These are phyloP conservation scores for Podarcis muralis DNA, from an alignment of 2,113 vertebrate genomes.

Conservation along the genomic window DNA sequence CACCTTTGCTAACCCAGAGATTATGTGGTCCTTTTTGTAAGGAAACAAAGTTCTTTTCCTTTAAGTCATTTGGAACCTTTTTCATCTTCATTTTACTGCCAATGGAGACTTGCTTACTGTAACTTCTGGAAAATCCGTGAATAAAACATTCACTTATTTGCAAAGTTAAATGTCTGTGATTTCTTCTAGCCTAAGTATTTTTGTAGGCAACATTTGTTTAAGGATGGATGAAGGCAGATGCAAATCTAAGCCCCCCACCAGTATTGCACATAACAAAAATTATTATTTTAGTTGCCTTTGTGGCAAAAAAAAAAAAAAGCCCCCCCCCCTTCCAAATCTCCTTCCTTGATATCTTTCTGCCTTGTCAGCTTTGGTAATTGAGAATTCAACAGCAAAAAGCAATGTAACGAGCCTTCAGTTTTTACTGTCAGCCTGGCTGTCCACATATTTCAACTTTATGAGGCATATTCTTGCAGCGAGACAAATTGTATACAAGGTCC, in stretches of 20 bases:
- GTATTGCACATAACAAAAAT: neutral
- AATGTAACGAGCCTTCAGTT: neutral
- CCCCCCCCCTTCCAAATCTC: neutral
- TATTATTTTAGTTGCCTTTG: neutral
- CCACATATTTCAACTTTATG: constrained; percentile 14
- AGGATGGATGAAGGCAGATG: too few relatives aligned
- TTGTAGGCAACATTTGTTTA: too few relatives aligned
- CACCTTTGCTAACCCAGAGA: too few relatives aligned
- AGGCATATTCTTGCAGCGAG: neutral
- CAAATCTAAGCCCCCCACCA: neutral
- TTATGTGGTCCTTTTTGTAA: too few relatives aligned
- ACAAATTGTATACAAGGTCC: neutral
- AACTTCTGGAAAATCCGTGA: too few relatives aligned
- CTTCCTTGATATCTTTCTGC: constrained; percentile 3
- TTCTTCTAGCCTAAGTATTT: too few relatives aligned
- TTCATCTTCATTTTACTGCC: too few relatives aligned
- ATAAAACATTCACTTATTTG: too few relatives aligned
- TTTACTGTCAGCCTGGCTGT: neutral
- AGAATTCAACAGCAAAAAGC: neutral
- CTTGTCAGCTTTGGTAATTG: neutral
- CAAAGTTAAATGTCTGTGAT: too few relatives aligned
- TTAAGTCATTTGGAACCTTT: too few relatives aligned
- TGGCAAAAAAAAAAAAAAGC: neutral
- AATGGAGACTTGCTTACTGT: too few relatives aligned
- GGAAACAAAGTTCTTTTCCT: too few relatives aligned